Evolutionary conservation across 2,113 vertebrate genomes (phyloP), one percentile per base, ranked within the genome.

Genomic region (Passer domesticus): DNA sequence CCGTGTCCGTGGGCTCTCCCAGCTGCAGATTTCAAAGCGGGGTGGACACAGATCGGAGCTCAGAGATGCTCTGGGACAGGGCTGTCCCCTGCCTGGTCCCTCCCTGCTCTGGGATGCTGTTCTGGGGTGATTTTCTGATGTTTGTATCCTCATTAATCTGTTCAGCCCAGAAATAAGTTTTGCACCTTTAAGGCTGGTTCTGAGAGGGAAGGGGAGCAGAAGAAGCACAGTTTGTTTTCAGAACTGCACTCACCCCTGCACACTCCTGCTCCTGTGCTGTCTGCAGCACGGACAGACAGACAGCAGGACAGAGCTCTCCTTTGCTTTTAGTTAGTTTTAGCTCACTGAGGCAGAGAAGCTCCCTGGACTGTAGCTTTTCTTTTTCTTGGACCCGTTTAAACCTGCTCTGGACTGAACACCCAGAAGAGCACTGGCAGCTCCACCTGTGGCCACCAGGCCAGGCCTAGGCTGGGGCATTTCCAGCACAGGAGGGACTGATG

Each of bases 71-170:
- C 31, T 0, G 0, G 30, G 78, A 10, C 4, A 4, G 27, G 13
- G 22, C 59, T 13, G 11, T 7, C 4, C 80, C 19, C 21, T 19
- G 15, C 35, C 37, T 0, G 0, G 3, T 64, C n/a, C 35, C 33
- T 49, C 11, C 22, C 46, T 1, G 7, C 7, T 27, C 43, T 30
- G 77, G 19, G 62, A 15, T n/a, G 7, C 21, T 23, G 56, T 24
- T 22, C 56, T 24, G 56, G 33, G 56, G 56, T 15, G 14, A 16
- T 35, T 58, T 35, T 35, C 7, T 58, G 33, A 4, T 15, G 56
- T 22, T 58, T 3, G 3, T 35, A 35, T 2, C 22, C 22, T 14
- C 33, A 23, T 35, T 35, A 10, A 14, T 58, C 56, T 58, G 8
- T 58, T 58, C 4, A 58, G 6, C 33, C 21, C 55, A 58, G 33